phyloP scores from a whole-genome alignment of 2,888 invertebrate genomes.

The Phorcus lineatus region DNA sequence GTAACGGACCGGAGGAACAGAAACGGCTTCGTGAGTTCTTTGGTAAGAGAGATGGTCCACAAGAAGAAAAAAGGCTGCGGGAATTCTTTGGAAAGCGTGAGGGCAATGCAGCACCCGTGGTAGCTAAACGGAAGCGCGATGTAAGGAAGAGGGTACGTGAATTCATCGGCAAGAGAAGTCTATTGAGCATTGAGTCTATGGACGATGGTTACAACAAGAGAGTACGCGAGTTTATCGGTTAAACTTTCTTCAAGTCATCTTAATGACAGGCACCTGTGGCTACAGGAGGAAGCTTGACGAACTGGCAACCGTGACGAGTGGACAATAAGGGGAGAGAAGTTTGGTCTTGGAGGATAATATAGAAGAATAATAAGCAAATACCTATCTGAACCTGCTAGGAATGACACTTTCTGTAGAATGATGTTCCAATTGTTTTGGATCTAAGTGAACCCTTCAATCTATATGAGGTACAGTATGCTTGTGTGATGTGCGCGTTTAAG shows the following conservation, averaged over 20 bases:
- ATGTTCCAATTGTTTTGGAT: not conserved
- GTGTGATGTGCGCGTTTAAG: not conserved
- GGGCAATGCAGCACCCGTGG: not conserved
- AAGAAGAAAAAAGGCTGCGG: not conserved
- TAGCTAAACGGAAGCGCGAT: not conserved
- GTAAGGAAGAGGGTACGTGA: constrained; percentile 18
- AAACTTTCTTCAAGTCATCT: not conserved
- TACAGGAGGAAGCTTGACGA: not conserved
- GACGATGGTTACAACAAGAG: not conserved
- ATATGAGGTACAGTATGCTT: constrained; percentile 1
- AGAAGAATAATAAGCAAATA: not conserved
- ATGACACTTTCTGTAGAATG: not conserved
- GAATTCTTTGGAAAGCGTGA: constrained; percentile 17
- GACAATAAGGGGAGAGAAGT: not conserved
- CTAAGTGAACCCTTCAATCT: not conserved
- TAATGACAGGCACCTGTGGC: not conserved
- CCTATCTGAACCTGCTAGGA: not conserved
- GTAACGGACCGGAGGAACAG: not conserved
- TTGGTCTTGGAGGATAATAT: not conserved
- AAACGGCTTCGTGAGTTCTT: constrained; percentile 22
- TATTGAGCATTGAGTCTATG: not conserved
- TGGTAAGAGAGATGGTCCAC: not conserved
- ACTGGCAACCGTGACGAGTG: not conserved
- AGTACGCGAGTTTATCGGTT: constrained; percentile 12
- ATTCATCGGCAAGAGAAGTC: constrained; percentile 18